phyloP scores from a whole-genome alignment of 2,797 vertebrate species.

The Chromobotia macracanthus region DNA sequence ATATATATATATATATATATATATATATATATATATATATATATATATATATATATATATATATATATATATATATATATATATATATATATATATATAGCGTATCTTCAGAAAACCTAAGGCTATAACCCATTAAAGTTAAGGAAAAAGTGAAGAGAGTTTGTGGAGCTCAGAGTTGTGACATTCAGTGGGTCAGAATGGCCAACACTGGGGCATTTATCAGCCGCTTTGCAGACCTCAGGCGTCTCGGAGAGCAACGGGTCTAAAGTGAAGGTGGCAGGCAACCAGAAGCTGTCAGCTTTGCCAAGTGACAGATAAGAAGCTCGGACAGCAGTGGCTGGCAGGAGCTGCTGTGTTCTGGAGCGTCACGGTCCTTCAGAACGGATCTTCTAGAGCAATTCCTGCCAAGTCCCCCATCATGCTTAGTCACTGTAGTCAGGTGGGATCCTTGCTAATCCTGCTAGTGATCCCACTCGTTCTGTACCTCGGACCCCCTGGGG shows the following conservation, averaged over 20 bases:
- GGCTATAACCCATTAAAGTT: slow-evolving; percentile 55
- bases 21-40: too few species aligned
- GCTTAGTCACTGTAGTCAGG: slow-evolving; percentile 51
- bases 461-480: slow-evolving; percentile 47
- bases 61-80: too few species aligned
- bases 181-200: slow-evolving; percentile 52
- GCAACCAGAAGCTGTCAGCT: slow-evolving; percentile 56
- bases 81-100: neutral
- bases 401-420: slow-evolving; percentile 49
- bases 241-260: slow-evolving; percentile 41
- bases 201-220: slow-evolving; percentile 56
- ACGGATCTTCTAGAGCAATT: slow-evolving; percentile 39
- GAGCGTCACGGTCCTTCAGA: slow-evolving; percentile 54
- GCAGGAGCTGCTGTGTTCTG: slow-evolving; percentile 48
- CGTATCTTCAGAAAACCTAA: neutral
- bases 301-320: slow-evolving; percentile 59
- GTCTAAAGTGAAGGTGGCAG: slow-evolving; percentile 63
- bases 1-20: too few species aligned
- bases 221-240: slow-evolving; percentile 54
- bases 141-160: slow-evolving; percentile 42
- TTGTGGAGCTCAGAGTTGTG: slow-evolving; percentile 53
- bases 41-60: too few species aligned
- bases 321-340: slow-evolving; percentile 54
- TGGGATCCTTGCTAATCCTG: slow-evolving; percentile 56
- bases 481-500: slow-evolving; percentile 26